Base-by-base conservation (phyloP, 2,113 vertebrate genomes). In the Pristiophorus japonicus region DNA sequence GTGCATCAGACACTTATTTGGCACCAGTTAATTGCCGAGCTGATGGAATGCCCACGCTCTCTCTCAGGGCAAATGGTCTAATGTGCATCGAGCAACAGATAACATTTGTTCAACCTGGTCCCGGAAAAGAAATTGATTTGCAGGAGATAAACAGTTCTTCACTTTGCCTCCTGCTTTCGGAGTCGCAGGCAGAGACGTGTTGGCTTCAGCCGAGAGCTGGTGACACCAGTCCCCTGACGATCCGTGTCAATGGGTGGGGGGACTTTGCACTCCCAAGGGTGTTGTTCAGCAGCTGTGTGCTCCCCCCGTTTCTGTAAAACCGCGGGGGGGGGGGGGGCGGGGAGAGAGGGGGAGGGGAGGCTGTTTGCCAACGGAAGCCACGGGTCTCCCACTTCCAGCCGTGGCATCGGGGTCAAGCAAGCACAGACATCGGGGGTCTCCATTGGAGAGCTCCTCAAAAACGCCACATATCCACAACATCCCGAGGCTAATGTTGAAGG, bases 11-110 rank as follows among this genome's bases (percentile, higher is more conserved):
- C 42, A 42, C 78, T 59, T 42, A 47, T 55, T 84, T 45, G 59
- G 24, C 67, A 55, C 47, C 70, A 95, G 70, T 59, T 59, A 95
- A 95, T 95, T 78, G 78, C 22, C 20, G 42, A 38, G 70, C 67
- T 81, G 55, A 95, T 75, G 18, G 75, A 81, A 14, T 95, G 63
- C 51, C 38, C 93, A 51, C 51, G 47, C 95, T 95, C 66, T 27
- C 67, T 20, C 20, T 20, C 10, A 47, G 67, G 14, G 38, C n/a
- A 65, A 92, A 38, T 63, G 1, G 59, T 38, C 88, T 38, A 38
- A 63, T 38, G 87, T 38, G 34, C 88, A 63, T 63, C 88, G 38
- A 92, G 59, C 34, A n/a, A 91, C 27, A n/a, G 55, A 62, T 4
- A 20, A 5, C 30, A 63, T 20, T 62, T 91, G 34, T 62, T 91